Base-by-base conservation (phyloP, 2,888 invertebrate species). In the Abrostola triplasia region DNA sequence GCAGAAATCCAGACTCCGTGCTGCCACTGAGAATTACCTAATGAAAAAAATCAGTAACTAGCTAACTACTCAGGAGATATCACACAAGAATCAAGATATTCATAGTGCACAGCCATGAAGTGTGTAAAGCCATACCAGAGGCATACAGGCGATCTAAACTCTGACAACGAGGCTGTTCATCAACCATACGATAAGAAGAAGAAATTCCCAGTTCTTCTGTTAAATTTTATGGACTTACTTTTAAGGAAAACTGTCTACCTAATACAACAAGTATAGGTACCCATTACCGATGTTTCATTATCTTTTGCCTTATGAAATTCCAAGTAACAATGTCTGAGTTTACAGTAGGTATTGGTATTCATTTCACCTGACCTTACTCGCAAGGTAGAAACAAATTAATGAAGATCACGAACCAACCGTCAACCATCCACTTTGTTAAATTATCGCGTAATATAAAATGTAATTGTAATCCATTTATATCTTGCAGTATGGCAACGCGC, bases 391-490 rank as follows among this genome's bases (percentile, higher is more conserved):
- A 13, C 24, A 11, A 62, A 51, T 53, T 70, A 70, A 73, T 73
- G 55, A 53, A 13, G 11, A 66, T 58, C 67, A 66, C 67, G 65
- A 58, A 13, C 42, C 41, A 35, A 5, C 55, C 24, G 61, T 67
- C 9, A 35, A 5, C 55, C 24, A 61, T 67, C 7, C 10, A 58
- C 60, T 61, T 13, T 37, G n/a, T 59, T 42, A 60, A 62, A 67
- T 67, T 56, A 65, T 63, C 50, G 47, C 41, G 41, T 51, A 48
- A 59, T 10, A 58, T 41, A 10, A 44, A 55, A 50, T 54, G 24
- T 69, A 54, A 67, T 64, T 66, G 40, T 37, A 24, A 40, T 67
- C n/a, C 36, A 64, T 68, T 71, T 49, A 64, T 71, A 64, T 71
- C 44, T 62, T 58, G 8, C 4, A 24, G 24, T 13, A 13, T 8